phyloP scores from a whole-genome alignment of 2,797 vertebrate species.

The Lepidocolaptes lacrymiger region DNA sequence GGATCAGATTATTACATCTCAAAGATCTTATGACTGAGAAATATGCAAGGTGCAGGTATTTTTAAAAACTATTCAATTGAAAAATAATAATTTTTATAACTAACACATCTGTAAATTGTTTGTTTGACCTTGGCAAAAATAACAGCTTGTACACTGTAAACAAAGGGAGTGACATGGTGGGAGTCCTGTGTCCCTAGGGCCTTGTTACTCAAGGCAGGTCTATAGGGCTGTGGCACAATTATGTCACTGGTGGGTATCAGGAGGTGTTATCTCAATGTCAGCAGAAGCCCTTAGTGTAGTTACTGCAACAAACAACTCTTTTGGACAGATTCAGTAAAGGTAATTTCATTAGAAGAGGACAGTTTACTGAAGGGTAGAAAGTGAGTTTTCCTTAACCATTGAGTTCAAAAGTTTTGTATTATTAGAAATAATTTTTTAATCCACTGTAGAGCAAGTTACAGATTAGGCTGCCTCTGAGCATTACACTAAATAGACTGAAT shows the following conservation, averaged over 20 bases:
- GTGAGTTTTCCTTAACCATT: neutral
- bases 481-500: neutral
- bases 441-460: neutral
- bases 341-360: neutral
- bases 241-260: neutral
- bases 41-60: neutral
- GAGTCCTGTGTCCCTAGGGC: neutral
- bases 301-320: neutral
- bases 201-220: neutral
- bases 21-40: neutral
- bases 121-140: conserved; percentile 31
- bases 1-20: neutral
- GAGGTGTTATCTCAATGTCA: neutral
- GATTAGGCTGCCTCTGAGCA: neutral
- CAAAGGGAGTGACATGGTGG: neutral
- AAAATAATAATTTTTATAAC: neutral
- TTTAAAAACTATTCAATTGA: neutral
- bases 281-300: neutral
- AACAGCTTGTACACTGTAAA: neutral
- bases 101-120: neutral
- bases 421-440: neutral
- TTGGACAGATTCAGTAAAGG: neutral
- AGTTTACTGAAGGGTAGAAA: neutral
- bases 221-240: neutral
- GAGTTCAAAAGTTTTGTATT: neutral